Percentiles rank a stretch among this genome's conserved stretches.
These are phyloP conservation scores for Notoglanidium macrostoma DNA, from an alignment of 2,797 vertebrate genomes.

Conservation along the genomic window DNA sequence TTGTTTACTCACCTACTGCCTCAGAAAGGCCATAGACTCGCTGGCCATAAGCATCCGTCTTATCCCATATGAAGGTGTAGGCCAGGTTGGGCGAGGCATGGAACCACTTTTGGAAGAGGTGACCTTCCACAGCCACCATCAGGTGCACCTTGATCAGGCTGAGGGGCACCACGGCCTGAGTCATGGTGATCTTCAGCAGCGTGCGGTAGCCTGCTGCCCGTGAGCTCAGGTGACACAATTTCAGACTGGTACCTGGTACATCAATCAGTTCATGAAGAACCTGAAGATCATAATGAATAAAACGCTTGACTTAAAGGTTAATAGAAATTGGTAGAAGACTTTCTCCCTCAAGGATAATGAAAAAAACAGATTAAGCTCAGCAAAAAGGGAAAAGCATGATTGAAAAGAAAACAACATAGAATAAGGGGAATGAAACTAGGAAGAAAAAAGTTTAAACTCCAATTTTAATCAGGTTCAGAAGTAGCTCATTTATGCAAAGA, in stretches of 20 bases:
- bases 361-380: constrained; percentile 48
- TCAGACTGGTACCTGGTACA: constrained; percentile 88
- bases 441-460: constrained; percentile 44
- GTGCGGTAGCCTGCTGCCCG: constrained; percentile 92
- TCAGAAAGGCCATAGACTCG: constrained; percentile 93
- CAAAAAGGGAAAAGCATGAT: constrained; percentile 26
- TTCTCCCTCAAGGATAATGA: constrained; percentile 29
- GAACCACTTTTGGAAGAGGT: constrained; percentile 98
- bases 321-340: constrained; percentile 42
- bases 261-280: constrained; percentile 98
- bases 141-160: constrained; percentile 96
- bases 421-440: constrained; percentile 56
- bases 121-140: constrained; percentile 97
- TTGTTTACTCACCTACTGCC: constrained; percentile 84
- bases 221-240: constrained; percentile 95
- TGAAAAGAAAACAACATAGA: constrained; percentile 44
- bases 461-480: constrained; percentile 36
- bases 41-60: constrained; percentile 95
- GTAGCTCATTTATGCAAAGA: constrained; percentile 43
- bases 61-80: constrained; percentile 98
- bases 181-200: constrained; percentile 97
- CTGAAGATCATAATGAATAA: constrained; percentile 73
- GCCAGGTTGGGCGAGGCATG: constrained; percentile 95
- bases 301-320: constrained; percentile 57
- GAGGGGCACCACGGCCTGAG: constrained; percentile 90